These are phyloP conservation scores for Chloroclystis v-ata DNA, from an alignment of 2,888 invertebrate species.

Conservation along the genomic window DNA sequence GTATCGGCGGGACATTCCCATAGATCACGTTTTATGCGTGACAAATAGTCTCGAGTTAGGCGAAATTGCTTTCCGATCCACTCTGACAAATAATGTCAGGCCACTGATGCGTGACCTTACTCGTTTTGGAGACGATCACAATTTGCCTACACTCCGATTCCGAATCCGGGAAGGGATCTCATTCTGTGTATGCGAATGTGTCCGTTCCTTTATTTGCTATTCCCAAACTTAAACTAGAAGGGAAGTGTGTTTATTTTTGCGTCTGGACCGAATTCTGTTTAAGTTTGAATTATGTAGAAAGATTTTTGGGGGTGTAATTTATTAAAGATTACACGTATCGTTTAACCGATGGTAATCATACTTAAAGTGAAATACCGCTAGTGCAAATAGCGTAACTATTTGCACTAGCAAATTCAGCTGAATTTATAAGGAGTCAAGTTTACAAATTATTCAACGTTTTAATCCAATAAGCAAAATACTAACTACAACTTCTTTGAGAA, in stretches of 20 bases:
- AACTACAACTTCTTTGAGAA: conserved; percentile 7
- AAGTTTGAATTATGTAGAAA: conserved; percentile 34
- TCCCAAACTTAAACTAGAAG: conserved; percentile 43
- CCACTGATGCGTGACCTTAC: conserved; percentile 66
- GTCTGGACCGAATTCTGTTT: conserved; percentile 32
- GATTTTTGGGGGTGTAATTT: conserved; percentile 33
- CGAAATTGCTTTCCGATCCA: conserved; percentile 75
- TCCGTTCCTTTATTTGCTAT: conserved; percentile 49
- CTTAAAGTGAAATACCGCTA: too few relatives aligned
- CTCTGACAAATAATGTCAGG: conserved; percentile 73
- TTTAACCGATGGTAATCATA: too few relatives aligned
- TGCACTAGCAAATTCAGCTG: background rate
- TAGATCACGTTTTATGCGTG: conserved; percentile 74
- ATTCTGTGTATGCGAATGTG: conserved; percentile 51
- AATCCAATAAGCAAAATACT: conserved; percentile 1
- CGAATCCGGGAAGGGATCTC: conserved; percentile 44
- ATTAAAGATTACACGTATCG: too few relatives aligned
- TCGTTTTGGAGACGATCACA: conserved; percentile 64
- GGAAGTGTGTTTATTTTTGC: conserved; percentile 37
- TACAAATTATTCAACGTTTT: background rate
- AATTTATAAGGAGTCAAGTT: background rate
- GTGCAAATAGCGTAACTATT: too few relatives aligned
- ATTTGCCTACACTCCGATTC: conserved; percentile 56
- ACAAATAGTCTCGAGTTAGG: conserved; percentile 74
- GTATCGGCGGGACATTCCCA: conserved; percentile 52